Evolutionary conservation across 2,888 invertebrate species (phyloP).

Genomic region (Patella ulyssiponensis): DNA sequence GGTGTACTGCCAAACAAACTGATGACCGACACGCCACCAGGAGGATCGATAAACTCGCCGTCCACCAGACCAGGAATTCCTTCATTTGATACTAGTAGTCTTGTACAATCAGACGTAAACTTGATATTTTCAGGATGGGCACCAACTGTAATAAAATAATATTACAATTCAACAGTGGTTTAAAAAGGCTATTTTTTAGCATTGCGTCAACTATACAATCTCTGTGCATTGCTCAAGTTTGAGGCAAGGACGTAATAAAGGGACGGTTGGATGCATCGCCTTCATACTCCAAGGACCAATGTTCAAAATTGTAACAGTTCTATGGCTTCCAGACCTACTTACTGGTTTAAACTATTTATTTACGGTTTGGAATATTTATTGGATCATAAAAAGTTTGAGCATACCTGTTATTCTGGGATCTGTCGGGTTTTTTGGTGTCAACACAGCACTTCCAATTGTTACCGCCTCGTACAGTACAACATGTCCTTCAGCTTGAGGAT

Average conservation of each 20-base stretch:
- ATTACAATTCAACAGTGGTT: neutral
- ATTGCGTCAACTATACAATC: no score
- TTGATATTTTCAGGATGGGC: slow-evolving; percentile 24
- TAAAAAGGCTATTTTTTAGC: neutral
- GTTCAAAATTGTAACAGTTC: no score
- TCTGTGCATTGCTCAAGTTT: no score
- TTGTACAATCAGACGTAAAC: slow-evolving; percentile 20
- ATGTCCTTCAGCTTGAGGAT: slow-evolving; percentile 12
- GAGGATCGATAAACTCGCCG: slow-evolving; percentile 15
- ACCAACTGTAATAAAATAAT: slow-evolving; percentile 18
- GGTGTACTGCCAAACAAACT: neutral
- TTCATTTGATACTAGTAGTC: slow-evolving; percentile 22
- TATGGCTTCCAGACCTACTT: no score
- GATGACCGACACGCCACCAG: neutral
- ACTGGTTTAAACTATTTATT: no score
- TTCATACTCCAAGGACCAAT: no score
- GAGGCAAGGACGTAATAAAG: no score
- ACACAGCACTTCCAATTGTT: neutral
- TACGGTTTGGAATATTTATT: no score
- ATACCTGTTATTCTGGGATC: slow-evolving; percentile 12
- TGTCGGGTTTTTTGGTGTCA: neutral
- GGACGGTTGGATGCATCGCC: no score
- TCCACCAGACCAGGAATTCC: slow-evolving; percentile 11
- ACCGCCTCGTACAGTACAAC: slow-evolving; percentile 9
- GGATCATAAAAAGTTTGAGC: neutral